Evolutionary conservation across 2,113 vertebrate genomes (phyloP), one percentile per base, ranked within the genome.

Genomic region (Embiotoca jacksoni): DNA sequence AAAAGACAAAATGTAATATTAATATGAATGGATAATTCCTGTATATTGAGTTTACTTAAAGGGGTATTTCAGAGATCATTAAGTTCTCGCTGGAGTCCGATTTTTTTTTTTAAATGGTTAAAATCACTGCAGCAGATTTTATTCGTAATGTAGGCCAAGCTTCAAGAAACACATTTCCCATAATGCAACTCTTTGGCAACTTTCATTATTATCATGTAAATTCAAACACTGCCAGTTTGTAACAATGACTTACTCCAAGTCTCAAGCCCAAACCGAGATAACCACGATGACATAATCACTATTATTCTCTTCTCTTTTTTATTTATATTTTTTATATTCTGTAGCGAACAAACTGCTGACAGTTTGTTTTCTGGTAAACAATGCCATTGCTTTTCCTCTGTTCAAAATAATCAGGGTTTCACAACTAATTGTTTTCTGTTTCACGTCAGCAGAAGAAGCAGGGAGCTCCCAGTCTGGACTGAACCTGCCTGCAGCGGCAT

Each of bases 381-480:
- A 23, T 23, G 23, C 23, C 23, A 23, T 23, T 23, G 23, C 44
- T 64, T 50, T 46, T 16, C 41, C 44, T 50, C 53, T 31, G 0
- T 46, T 52, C 23, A 70, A 41, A 64, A 13, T 68, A 52, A 72
- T 69, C 15, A 14, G 15, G 9, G 32, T 55, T 31, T 72, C 33
- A 60, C 52, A 23, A 44, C 1, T 30, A 54, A 3, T 82, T 67
- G 7, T 46, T 35, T 59, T 74, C 14, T 64, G 13, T 67, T 84
- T 69, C 23, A 10, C 54, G 75, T 87, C 70, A 35, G 11, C 88
- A 92, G 91, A 78, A 35, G 80, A 92, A 69, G 37, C 62, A n/a
- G 81, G 59, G 61, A 33, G 32, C 44, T 75, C 72, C 56, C 11
- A 7, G 46, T 5, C 64, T 0, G 63, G 10, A 7, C 70, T 75